Conservation (phyloP, 1,140 invertebrate species). For the Drosophila mojavensis region DNA sequence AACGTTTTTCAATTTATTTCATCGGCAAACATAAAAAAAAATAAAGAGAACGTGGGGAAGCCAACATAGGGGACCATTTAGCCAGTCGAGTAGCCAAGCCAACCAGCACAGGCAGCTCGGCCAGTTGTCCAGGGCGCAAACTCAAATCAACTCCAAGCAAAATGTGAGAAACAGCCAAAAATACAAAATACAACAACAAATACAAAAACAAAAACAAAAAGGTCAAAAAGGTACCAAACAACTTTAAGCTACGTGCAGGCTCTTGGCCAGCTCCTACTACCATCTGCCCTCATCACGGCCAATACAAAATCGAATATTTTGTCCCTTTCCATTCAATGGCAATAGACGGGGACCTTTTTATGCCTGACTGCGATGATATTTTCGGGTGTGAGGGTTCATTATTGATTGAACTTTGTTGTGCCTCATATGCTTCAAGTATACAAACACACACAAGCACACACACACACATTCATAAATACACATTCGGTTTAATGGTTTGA, state of each 20-base stretch:
- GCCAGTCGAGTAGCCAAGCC: slow-evolving; percentile 31
- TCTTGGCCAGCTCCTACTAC: slow-evolving; percentile 15
- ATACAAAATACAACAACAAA: slow-evolving; percentile 20
- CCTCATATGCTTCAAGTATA: slow-evolving; percentile 1
- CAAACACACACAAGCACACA: slow-evolving; percentile 6
- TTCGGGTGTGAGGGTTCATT: slow-evolving; percentile 48
- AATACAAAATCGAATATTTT: slow-evolving; percentile 71
- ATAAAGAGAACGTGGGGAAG: slow-evolving; percentile 40
- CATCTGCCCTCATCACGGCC: slow-evolving; percentile 62
- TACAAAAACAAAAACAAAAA: slow-evolving; percentile 43
- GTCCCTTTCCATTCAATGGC: slow-evolving; percentile 20
- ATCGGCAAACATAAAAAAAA: slow-evolving; percentile 63
- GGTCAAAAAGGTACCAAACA: slow-evolving; percentile 75
- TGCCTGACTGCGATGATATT: slow-evolving; percentile 58
- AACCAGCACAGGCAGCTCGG: slow-evolving; percentile 5
- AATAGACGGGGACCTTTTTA: slow-evolving; percentile 57
- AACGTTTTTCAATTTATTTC: slow-evolving; percentile 77
- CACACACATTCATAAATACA: slow-evolving; percentile 18
- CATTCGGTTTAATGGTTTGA: slow-evolving; percentile 64
- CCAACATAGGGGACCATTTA: slow-evolving; percentile 11
- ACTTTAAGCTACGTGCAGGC: slow-evolving; percentile 60
- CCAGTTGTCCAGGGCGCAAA: slow-evolving; percentile 50
- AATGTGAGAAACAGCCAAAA: slow-evolving; percentile 49
- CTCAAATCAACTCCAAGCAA: slow-evolving; percentile 63
- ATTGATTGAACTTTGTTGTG: slow-evolving; percentile 68